Evolutionary conservation across 1,140 invertebrate genomes (phyloP).

Genomic region (Nasonia longicornis): DNA sequence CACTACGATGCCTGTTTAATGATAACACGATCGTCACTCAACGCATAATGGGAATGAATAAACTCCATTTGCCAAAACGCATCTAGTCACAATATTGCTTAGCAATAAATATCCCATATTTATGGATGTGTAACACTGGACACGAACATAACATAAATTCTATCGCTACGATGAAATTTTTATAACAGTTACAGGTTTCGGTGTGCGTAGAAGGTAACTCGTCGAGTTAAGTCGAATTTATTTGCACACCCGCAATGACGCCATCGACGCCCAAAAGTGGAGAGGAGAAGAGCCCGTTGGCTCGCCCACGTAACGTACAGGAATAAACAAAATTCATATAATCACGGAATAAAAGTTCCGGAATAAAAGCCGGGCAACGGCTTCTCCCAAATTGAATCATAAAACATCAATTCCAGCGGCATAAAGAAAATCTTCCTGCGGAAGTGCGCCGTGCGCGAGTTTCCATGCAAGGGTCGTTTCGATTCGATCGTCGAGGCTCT

Average conservation of each 20-base stretch:
- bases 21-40: too few relatives aligned
- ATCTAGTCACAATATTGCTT: not conserved
- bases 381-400: constrained; percentile 34
- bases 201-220: not conserved
- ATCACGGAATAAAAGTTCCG: constrained; percentile 29
- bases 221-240: constrained; percentile 17
- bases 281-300: not conserved
- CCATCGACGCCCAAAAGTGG: constrained; percentile 4
- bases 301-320: not conserved
- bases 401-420: constrained; percentile 35
- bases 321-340: constrained; percentile 36
- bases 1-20: too few relatives aligned
- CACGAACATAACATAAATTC: too few relatives aligned
- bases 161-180: constrained; percentile 1
- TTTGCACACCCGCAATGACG: not conserved
- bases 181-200: not conserved
- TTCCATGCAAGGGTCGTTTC: constrained; percentile 38
- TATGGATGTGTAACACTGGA: not conserved
- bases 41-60: too few relatives aligned
- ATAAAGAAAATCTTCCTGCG: constrained; percentile 39
- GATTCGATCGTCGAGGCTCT: constrained; percentile 7
- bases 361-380: not conserved
- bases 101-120: not conserved
- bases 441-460: not conserved
- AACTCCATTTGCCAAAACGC: not conserved